Percentiles rank a stretch among this genome's conserved stretches.
phyloP scores from a whole-genome alignment of 2,888 invertebrate genomes.

The Mythimna impura region DNA sequence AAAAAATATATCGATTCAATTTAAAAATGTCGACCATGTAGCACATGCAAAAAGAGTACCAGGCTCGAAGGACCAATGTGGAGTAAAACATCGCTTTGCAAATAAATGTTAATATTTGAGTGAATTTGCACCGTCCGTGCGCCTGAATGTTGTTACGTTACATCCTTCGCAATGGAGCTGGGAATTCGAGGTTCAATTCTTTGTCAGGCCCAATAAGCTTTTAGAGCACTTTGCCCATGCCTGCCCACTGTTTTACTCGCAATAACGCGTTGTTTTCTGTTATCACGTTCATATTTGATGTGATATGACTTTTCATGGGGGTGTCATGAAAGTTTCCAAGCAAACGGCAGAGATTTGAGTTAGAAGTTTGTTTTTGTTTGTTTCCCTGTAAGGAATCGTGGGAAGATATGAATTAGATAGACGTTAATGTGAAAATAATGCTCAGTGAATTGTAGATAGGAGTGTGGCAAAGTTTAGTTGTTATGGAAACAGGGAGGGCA shows the following conservation, averaged over 20 bases:
- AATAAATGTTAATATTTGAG: constrained; percentile 61
- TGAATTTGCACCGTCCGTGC: constrained; percentile 47
- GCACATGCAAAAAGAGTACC: constrained; percentile 17
- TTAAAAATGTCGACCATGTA: constrained; percentile 8
- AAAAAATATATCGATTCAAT: neutral
- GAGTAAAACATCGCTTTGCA: constrained; percentile 43
- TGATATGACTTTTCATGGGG: constrained; percentile 45
- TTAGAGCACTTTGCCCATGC: constrained; percentile 59
- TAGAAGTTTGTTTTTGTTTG: constrained; percentile 46
- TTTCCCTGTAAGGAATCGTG: constrained; percentile 19
- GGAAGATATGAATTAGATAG: constrained; percentile 50
- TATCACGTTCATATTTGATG: constrained; percentile 60
- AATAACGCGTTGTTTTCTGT: constrained; percentile 53
- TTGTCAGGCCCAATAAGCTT: constrained; percentile 65
- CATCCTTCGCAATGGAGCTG: constrained; percentile 45
- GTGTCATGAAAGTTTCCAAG: constrained; percentile 35
- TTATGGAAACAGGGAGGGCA: constrained; percentile 10
- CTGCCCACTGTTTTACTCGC: constrained; percentile 46
- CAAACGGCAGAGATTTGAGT: constrained; percentile 40
- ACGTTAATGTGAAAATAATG: constrained; percentile 56
- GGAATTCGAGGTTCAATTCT: constrained; percentile 54
- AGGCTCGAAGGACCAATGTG: constrained; percentile 29
- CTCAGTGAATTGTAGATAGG: constrained; percentile 58
- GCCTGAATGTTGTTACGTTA: constrained; percentile 38
- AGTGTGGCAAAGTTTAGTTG: constrained; percentile 25